A percentile compares a stretch with the other conserved stretches of the same genome.
Conservation (phyloP, 2,888 invertebrate species). For the Eugnorisma glareosa region DNA sequence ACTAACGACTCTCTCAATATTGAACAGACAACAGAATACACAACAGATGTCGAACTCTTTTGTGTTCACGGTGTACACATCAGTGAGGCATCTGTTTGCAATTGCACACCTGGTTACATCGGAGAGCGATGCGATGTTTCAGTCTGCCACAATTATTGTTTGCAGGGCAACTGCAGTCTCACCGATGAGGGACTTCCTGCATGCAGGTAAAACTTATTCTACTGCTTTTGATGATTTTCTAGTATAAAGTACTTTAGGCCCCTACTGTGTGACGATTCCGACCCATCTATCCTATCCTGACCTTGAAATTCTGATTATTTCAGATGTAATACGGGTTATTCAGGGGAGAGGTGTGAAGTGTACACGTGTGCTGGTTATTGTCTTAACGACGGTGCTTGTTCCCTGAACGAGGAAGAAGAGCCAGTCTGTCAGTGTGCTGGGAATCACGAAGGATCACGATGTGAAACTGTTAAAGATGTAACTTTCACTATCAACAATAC, state of each 20-base stretch:
- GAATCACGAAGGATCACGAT: not conserved
- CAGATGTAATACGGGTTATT: not conserved
- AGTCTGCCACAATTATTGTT: slow-evolving; percentile 1
- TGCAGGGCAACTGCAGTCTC: not conserved
- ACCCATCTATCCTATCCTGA: too few relatives aligned
- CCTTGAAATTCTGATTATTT: not conserved
- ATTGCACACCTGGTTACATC: not conserved
- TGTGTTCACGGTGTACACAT: too few relatives aligned
- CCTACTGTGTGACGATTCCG: too few relatives aligned
- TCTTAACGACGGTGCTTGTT: not conserved
- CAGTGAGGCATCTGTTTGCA: not conserved
- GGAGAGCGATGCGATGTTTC: not conserved
- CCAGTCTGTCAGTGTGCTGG: not conserved
- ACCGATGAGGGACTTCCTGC: not conserved
- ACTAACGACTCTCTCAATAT: not conserved
- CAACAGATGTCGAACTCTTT: not conserved
- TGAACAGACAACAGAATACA: slow-evolving; percentile 2
- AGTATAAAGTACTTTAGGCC: not conserved
- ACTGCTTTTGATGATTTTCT: not conserved
- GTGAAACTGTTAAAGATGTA: not conserved
- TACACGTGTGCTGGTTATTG: not conserved
- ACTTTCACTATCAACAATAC: not conserved
- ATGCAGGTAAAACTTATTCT: slow-evolving; percentile 6
- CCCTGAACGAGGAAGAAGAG: not conserved
- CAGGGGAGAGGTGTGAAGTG: not conserved